Conservation (phyloP, 2,113 vertebrate genomes). For the Tetrao urogallus region DNA sequence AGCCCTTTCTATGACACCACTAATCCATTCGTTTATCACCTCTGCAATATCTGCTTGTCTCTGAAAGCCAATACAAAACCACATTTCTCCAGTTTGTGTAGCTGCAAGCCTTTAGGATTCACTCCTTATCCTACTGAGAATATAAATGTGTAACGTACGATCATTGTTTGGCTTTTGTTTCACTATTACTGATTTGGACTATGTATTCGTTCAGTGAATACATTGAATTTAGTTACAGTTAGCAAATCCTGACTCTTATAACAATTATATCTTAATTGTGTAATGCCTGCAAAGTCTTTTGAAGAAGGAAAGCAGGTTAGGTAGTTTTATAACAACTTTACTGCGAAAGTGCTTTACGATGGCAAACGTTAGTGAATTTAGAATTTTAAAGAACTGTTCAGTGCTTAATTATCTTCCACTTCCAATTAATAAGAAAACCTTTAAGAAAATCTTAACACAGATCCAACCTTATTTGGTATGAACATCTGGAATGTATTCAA, state of each 20-base stretch:
- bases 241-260: background rate
- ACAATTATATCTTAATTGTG: background rate
- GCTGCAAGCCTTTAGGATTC: background rate
- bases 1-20: background rate
- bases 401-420: constrained; percentile 50
- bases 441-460: constrained; percentile 11
- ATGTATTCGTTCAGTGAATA: background rate
- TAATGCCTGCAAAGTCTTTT: background rate
- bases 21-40: background rate
- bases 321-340: background rate
- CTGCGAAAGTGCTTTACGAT: background rate
- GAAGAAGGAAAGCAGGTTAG: background rate
- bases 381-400: background rate
- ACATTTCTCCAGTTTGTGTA: background rate
- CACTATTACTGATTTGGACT: background rate
- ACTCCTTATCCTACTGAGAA: background rate
- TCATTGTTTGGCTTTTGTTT: background rate
- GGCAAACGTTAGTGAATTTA: background rate
- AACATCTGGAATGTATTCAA: constrained; percentile 78
- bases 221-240: background rate
- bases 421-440: constrained; percentile 54
- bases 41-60: background rate
- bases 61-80: background rate
- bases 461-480: constrained; percentile 35
- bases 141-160: fast-evolving